These are phyloP conservation scores for Euplexia lucipara DNA, from an alignment of 2,888 invertebrate species.

Conservation along the genomic window DNA sequence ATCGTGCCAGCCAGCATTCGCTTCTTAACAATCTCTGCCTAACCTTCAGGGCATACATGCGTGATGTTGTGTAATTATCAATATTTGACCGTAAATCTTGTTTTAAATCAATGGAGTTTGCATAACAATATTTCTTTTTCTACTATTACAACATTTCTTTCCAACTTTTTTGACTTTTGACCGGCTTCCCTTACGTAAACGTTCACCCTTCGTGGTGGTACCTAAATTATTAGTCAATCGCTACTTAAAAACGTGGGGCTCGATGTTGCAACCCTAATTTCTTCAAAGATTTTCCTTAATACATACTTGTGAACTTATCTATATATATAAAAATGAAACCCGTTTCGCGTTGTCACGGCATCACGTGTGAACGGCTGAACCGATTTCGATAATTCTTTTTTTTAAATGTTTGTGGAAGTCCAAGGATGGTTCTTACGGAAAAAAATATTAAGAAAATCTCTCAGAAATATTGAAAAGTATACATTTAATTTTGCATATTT, in stretches of 20 bases:
- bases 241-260: background rate
- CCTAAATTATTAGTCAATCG: constrained; percentile 7
- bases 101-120: background rate
- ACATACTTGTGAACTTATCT: constrained; percentile 7
- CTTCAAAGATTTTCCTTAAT: constrained; percentile 23
- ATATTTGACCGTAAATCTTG: too few species aligned
- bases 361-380: too few species aligned
- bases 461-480: too few species aligned
- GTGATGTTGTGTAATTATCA: too few species aligned
- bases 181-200: constrained; percentile 21
- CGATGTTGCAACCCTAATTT: constrained; percentile 9
- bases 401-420: too few species aligned
- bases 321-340: constrained; percentile 7
- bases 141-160: background rate
- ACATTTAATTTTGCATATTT: too few species aligned
- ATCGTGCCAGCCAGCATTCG: too few species aligned
- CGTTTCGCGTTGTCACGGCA: constrained; percentile 13
- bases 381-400: too few species aligned
- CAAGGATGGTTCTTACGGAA: too few species aligned
- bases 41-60: too few species aligned
- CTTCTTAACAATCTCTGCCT: too few species aligned
- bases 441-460: too few species aligned
- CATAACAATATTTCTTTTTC: background rate
- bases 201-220: constrained; percentile 17
- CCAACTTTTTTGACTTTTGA: background rate